These are phyloP conservation scores for Zosterops lateralis DNA, from an alignment of 2,113 vertebrate species.

Conservation along the genomic window DNA sequence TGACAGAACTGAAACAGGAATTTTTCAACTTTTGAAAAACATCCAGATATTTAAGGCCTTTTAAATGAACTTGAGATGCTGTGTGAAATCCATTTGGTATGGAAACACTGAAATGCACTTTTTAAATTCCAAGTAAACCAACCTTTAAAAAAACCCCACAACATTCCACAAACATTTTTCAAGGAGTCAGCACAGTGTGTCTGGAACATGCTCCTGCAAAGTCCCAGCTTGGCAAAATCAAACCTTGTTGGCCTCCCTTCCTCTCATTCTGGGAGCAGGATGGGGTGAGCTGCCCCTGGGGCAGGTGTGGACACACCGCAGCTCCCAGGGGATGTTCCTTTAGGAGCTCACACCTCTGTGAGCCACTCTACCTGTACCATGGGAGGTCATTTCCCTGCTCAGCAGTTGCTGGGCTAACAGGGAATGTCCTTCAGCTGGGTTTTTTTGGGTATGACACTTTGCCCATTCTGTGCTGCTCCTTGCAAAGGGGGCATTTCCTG, in stretches of 20 bases:
- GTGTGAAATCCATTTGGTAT: background rate
- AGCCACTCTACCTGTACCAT: background rate
- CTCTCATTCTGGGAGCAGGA: background rate
- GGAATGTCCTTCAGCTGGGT: background rate
- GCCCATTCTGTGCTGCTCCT: background rate
- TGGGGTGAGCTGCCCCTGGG: background rate
- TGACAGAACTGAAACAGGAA: background rate
- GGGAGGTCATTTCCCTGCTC: background rate
- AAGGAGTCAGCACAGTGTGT: background rate
- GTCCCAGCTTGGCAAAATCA: background rate
- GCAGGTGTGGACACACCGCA: background rate
- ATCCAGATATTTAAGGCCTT: background rate
- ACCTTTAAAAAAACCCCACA: background rate
- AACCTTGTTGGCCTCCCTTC: background rate
- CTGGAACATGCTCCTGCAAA: background rate
- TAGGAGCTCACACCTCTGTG: background rate
- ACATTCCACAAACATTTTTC: background rate
- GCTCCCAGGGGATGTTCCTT: background rate
- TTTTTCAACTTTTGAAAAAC: background rate
- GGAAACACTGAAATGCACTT: background rate
- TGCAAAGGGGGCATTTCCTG: background rate
- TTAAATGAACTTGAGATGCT: background rate
- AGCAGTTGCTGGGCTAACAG: background rate
- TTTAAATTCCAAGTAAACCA: background rate
- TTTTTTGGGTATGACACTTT: background rate